Base-by-base conservation (phyloP, 2,888 invertebrate species). In the Atethmia centrago region DNA sequence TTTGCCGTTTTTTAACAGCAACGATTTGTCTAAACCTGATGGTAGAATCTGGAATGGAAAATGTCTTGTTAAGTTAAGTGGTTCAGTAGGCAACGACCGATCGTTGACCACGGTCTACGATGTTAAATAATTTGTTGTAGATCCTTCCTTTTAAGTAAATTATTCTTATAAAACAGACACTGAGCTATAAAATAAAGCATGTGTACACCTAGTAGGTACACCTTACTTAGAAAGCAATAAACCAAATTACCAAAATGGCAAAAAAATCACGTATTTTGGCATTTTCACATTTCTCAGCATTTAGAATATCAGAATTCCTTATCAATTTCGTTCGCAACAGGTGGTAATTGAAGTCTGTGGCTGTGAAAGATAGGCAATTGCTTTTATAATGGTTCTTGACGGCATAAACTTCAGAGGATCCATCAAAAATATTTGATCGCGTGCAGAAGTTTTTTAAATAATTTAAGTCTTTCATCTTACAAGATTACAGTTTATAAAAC, bases 1-100 rank as follows among this genome's bases (percentile, higher is more conserved):
- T 91, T 94, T 95, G 0, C 95, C 96, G 83, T 95, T 95, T 91
- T 96, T 96, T 82, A 95, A 89, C 74, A 94, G 71, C 31, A 95
- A 72, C 69, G 95, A 95, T 88, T 93, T 95, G 69, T 96, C 95
- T 84, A 96, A 85, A 1, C 96, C 96, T 47, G 95, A 90, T 70
- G 96, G 96, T 71, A 95, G 81, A 42, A 90, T 90, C 96, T 96
- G 89, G 10, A 88, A 91, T 72, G 45, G 70, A 85, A 82, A 87
- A 64, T 36, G n/a, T 51, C n/a, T 72, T 58, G 40, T 71, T 79
- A 70, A 45, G 45, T 42, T 45, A 74, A 84, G 51, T 71, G 59
- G 28, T 36, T 71, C 36, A n/a, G 14, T 42, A 47, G 31, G 21
- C n/a, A n/a, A n/a, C n/a, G n/a, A n/a, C n/a, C n/a, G n/a, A n/a